A percentile compares a stretch with the other conserved stretches of the same genome.
phyloP scores from a whole-genome alignment of 2,797 vertebrate species.

The Bufotes viridis region DNA sequence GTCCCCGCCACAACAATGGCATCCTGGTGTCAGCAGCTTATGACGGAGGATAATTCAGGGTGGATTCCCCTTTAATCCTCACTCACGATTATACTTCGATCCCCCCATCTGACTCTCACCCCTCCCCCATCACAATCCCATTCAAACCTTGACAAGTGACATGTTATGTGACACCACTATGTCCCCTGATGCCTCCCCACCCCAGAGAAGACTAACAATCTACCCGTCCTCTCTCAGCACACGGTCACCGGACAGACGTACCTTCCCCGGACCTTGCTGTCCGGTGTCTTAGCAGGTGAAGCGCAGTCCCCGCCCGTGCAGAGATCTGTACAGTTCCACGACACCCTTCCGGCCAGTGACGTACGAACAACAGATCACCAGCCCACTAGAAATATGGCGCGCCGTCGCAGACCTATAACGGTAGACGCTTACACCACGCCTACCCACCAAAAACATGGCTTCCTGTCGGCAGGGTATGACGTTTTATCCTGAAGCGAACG shows the following conservation, averaged over 20 bases:
- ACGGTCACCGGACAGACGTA: not conserved
- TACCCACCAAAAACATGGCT: constrained; percentile 1
- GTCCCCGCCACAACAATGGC: no score
- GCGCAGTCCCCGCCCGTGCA: not conserved
- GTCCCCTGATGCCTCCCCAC: not conserved
- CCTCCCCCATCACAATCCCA: not conserved
- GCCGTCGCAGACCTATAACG: not conserved
- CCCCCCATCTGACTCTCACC: not conserved
- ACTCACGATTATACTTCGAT: no score
- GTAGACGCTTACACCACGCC: not conserved
- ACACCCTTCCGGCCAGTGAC: constrained; percentile 59
- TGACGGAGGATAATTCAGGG: no score
- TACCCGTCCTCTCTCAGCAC: not conserved
- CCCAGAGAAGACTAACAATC: not conserved
- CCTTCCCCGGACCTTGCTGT: not conserved
- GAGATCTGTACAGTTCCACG: constrained; percentile 45
- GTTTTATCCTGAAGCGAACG: not conserved
- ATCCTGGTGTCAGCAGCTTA: no score
- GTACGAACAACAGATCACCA: not conserved
- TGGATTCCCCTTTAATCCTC: not conserved
- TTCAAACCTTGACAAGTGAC: not conserved
- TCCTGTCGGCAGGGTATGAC: no score
- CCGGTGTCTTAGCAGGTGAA: constrained; percentile 11
- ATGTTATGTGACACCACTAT: not conserved
- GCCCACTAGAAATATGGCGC: constrained; percentile 27